A percentile compares a stretch with the other conserved stretches of the same genome.
Evolutionary conservation across 1,140 invertebrate species (phyloP).

Genomic region (Vanessa atalanta): DNA sequence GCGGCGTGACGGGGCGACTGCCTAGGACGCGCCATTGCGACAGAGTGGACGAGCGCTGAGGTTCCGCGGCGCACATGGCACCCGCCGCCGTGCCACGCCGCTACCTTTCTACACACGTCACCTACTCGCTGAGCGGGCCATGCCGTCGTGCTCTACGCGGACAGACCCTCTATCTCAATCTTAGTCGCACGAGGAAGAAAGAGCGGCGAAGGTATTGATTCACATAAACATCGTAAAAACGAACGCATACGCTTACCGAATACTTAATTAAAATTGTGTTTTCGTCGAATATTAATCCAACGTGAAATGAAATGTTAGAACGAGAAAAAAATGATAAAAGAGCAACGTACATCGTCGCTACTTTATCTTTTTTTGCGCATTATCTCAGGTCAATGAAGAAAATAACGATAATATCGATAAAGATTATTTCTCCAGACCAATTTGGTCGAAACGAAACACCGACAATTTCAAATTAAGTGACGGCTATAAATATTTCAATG

Average conservation of each 20-base stretch:
- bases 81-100: conserved; percentile 49
- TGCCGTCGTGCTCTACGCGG: conserved; percentile 26
- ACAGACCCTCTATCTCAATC: neutral
- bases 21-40: conserved; percentile 69
- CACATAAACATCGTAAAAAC: neutral
- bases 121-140: conserved; percentile 42
- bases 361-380: neutral
- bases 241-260: neutral
- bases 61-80: conserved; percentile 38
- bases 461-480: neutral
- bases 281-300: too few relatives aligned
- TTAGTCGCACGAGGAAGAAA: neutral
- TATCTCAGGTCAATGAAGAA: neutral
- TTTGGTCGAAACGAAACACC: too few relatives aligned
- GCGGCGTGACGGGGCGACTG: conserved; percentile 71
- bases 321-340: neutral
- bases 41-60: conserved; percentile 59
- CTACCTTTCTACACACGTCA: conserved; percentile 65
- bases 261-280: neutral
- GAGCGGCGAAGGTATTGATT: neutral
- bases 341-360: neutral
- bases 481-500: neutral
- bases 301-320: too few relatives aligned
- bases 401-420: conserved; percentile 1
- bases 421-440: neutral